Evolutionary conservation across 1,140 invertebrate genomes (phyloP).

Genomic region (Hycleus cichorii): DNA sequence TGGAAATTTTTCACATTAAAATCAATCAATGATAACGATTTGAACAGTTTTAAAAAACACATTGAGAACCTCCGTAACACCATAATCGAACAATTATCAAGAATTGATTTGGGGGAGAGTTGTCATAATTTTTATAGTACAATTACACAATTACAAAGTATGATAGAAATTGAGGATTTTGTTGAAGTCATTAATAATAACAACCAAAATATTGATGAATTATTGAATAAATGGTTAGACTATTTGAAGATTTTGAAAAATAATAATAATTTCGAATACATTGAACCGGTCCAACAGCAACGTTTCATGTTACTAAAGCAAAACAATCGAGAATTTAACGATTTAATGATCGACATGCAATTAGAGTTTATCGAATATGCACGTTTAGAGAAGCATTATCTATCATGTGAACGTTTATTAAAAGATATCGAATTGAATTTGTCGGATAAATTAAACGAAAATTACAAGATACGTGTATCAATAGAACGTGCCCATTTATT

Average conservation of each 20-base stretch:
- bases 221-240: constrained; percentile 51
- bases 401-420: constrained; percentile 17
- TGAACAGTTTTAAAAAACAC: constrained; percentile 39
- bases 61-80: constrained; percentile 51
- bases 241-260: constrained; percentile 47
- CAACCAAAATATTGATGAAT: constrained; percentile 22
- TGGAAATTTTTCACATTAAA: constrained; percentile 52
- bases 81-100: constrained; percentile 50
- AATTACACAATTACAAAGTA: constrained; percentile 58
- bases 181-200: constrained; percentile 34
- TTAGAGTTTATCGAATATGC: constrained; percentile 35
- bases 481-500: constrained; percentile 53
- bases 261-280: constrained; percentile 60
- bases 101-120: constrained; percentile 62
- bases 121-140: constrained; percentile 66
- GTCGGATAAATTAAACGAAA: constrained; percentile 7
- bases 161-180: constrained; percentile 68
- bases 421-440: constrained; percentile 6
- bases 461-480: constrained; percentile 22
- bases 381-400: constrained; percentile 18
- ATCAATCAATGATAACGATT: constrained; percentile 47
- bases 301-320: constrained; percentile 49
- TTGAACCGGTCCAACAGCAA: constrained; percentile 64
- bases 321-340: constrained; percentile 27
- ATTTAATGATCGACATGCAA: constrained; percentile 44